These are phyloP conservation scores for Tuberolachnus salignus DNA, from an alignment of 2,888 invertebrate genomes.

Conservation along the genomic window DNA sequence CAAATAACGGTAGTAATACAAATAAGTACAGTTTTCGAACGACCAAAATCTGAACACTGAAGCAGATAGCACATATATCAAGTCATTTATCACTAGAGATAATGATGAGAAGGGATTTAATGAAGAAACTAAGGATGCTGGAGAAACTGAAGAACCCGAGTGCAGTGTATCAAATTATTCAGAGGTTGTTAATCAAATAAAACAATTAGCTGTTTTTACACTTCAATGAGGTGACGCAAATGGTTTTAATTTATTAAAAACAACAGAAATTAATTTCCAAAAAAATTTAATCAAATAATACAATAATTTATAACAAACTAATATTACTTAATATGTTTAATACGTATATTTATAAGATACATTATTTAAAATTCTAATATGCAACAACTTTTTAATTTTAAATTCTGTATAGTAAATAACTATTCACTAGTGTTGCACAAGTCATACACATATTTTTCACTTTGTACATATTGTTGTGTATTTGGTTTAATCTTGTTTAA, in stretches of 20 bases:
- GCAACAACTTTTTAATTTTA: background rate
- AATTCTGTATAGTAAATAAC: background rate
- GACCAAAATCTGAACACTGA: background rate
- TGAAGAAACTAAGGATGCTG: background rate
- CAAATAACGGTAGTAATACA: background rate
- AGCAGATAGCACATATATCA: background rate
- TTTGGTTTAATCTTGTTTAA: background rate
- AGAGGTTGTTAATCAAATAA: background rate
- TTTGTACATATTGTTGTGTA: background rate
- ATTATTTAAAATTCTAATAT: background rate
- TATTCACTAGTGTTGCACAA: background rate
- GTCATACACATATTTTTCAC: background rate
- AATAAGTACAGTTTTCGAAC: background rate
- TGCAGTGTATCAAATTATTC: constrained; percentile 1
- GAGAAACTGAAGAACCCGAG: constrained; percentile 1
- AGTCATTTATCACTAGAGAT: constrained; percentile 2
- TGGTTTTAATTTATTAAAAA: background rate
- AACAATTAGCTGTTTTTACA: background rate
- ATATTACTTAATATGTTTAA: background rate
- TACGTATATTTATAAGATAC: background rate
- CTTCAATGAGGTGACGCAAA: background rate
- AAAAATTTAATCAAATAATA: background rate
- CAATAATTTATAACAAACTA: background rate
- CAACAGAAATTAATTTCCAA: background rate
- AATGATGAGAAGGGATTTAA: background rate